Percentiles rank a stretch among this genome's conserved stretches.
Evolutionary conservation across 2,888 invertebrate genomes (phyloP).

Genomic region (Plagodis pulveraria): DNA sequence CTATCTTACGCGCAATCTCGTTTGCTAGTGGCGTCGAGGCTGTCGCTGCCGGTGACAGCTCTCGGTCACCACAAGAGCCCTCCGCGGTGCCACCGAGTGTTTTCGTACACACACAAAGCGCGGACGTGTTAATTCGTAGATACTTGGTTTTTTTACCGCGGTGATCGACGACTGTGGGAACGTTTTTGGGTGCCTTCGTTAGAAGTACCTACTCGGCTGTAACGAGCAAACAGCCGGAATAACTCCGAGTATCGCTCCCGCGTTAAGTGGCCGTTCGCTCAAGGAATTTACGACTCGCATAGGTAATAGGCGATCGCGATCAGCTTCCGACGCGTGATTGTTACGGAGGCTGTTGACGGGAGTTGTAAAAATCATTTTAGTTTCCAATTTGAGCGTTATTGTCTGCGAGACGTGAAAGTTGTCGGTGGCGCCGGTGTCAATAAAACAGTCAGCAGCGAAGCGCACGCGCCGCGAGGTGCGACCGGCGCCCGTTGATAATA

Average conservation of each 20-base stretch:
- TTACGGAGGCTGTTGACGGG: slow-evolving; percentile 54
- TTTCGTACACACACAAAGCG: slow-evolving; percentile 80
- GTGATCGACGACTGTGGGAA: slow-evolving; percentile 84
- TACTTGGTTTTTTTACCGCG: slow-evolving; percentile 78
- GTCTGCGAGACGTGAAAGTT: slow-evolving; percentile 81
- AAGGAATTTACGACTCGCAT: slow-evolving; percentile 73
- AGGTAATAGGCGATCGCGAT: slow-evolving; percentile 66
- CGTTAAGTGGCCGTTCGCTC: slow-evolving; percentile 75
- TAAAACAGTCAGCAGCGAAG: slow-evolving; percentile 69
- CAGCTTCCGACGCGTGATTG: slow-evolving; percentile 59
- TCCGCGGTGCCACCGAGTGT: slow-evolving; percentile 76
- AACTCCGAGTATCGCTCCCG: slow-evolving; percentile 74
- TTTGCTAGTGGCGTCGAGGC: slow-evolving; percentile 57
- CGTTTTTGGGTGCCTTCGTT: slow-evolving; percentile 79
- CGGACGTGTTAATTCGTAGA: slow-evolving; percentile 85
- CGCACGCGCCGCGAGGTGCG: slow-evolving; percentile 61
- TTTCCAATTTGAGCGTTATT: slow-evolving; percentile 80
- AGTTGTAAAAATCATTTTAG: slow-evolving; percentile 78
- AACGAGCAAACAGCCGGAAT: slow-evolving; percentile 81
- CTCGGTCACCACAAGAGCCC: slow-evolving; percentile 79
- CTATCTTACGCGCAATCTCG: slow-evolving; percentile 69
- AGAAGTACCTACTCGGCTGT: slow-evolving; percentile 77
- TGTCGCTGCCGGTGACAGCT: slow-evolving; percentile 62
- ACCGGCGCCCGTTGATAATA: slow-evolving; percentile 40
- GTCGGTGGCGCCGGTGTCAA: slow-evolving; percentile 81